Evolutionary conservation across 37 sponge, comb jelly and placozoan species (phyloP).

Genomic region (Ianthella basta): DNA sequence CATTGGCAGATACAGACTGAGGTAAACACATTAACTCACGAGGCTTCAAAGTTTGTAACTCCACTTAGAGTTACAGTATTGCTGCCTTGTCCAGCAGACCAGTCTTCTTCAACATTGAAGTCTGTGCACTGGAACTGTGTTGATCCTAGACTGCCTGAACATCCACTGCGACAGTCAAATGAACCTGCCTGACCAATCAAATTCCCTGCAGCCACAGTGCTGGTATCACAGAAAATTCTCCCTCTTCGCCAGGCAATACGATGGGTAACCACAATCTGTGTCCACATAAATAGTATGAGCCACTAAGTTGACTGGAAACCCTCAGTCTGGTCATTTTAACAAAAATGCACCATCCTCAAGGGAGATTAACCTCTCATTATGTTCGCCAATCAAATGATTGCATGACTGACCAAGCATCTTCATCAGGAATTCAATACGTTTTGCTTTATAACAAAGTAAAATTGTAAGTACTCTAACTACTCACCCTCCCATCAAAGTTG

Average conservation of each 20-base stretch:
- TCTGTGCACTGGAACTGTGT: conserved; percentile 37
- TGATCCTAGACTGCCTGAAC: conserved; percentile 2
- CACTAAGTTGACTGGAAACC: too few relatives aligned
- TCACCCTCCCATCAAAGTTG: too few relatives aligned
- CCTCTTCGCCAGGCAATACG: conserved; percentile 45
- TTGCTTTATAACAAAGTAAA: too few relatives aligned
- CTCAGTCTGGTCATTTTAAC: too few relatives aligned
- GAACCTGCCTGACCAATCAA: neutral
- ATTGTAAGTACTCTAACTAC: too few relatives aligned
- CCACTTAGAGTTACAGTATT: neutral
- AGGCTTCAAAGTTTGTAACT: conserved; percentile 26
- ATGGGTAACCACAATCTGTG: conserved; percentile 40
- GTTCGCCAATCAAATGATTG: too few relatives aligned
- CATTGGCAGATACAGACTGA: too few relatives aligned
- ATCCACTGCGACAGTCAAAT: neutral
- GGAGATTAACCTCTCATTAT: too few relatives aligned
- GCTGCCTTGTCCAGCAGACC: conserved; percentile 38
- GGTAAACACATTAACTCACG: conserved; percentile 21
- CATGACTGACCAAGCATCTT: too few relatives aligned
- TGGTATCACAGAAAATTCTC: neutral
- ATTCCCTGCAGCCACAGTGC: neutral
- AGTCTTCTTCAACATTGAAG: conserved; percentile 41
- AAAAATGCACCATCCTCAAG: too few relatives aligned
- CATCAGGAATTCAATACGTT: too few relatives aligned
- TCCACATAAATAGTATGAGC: neutral